Percentiles rank a stretch among this genome's conserved stretches.
phyloP scores from a whole-genome alignment of 2,113 vertebrate species.

The Phyllostomus discolor region DNA sequence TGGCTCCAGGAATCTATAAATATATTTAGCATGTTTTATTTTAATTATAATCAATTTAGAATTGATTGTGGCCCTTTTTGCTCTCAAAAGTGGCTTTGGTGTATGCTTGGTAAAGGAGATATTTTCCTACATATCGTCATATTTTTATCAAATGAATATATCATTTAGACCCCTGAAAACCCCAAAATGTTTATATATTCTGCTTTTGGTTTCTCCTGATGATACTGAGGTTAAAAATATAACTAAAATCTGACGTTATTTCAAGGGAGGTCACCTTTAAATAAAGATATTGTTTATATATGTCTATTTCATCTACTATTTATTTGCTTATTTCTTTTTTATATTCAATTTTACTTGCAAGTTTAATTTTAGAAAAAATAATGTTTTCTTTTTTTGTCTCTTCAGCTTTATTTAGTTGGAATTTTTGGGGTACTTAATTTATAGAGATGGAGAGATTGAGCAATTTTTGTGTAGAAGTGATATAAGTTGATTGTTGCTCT shows the following conservation, averaged over 20 bases:
- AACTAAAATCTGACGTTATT: not conserved
- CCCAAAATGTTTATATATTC: not conserved
- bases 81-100: not conserved
- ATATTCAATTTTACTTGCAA: not conserved
- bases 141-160: not conserved
- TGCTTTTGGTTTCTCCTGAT: not conserved
- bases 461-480: not conserved
- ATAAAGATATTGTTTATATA: not conserved
- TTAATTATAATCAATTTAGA: not conserved
- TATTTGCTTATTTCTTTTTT: not conserved
- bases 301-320: not conserved
- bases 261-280: slow-evolving; percentile 16
- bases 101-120: not conserved
- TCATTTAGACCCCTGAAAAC: not conserved
- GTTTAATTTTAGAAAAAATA: not conserved
- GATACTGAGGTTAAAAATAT: not conserved
- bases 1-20: not conserved
- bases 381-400: not conserved
- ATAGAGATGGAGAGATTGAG: not conserved
- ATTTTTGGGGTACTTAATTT: not conserved
- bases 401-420: not conserved
- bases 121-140: not conserved
- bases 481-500: not conserved
- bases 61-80: not conserved
- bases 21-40: not conserved